Percentiles rank a stretch among this genome's conserved stretches.
Evolutionary conservation across 2,113 vertebrate genomes (phyloP).

Genomic region (Lampris megalopsis): DNA sequence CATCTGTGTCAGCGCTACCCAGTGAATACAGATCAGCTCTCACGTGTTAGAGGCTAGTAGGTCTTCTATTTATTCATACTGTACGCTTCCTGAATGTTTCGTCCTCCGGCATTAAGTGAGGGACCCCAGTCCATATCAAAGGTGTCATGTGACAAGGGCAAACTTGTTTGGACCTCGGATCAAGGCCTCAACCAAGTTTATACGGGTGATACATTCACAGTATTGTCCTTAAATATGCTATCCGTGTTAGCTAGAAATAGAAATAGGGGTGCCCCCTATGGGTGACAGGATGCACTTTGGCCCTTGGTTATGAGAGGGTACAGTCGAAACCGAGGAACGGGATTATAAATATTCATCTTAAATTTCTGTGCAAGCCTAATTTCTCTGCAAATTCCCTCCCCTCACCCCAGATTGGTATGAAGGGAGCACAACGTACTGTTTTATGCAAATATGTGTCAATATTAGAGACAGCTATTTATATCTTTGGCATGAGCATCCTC

Average conservation of each 20-base stretch:
- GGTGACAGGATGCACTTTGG: slow-evolving; percentile 29
- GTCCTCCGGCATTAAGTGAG: too few relatives aligned
- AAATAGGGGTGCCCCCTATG: slow-evolving; percentile 54
- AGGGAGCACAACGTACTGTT: slow-evolving; percentile 31
- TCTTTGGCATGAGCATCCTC: slow-evolving; percentile 44
- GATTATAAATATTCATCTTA: background rate
- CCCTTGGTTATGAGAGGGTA: background rate
- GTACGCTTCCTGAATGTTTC: too few relatives aligned
- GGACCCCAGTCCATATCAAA: too few relatives aligned
- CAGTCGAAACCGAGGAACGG: background rate
- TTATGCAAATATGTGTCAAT: slow-evolving; percentile 67
- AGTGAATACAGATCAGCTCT: too few relatives aligned
- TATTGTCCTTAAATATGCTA: too few relatives aligned
- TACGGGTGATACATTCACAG: too few relatives aligned
- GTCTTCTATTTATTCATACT: too few relatives aligned
- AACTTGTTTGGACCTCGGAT: too few relatives aligned
- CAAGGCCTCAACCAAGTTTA: too few relatives aligned
- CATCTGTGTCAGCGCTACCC: background rate
- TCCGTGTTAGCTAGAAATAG: too few relatives aligned
- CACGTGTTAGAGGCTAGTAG: too few relatives aligned
- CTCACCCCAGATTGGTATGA: slow-evolving; percentile 16
- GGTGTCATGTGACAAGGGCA: too few relatives aligned
- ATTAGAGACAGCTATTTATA: slow-evolving; percentile 35
- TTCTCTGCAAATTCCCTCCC: slow-evolving; percentile 9
- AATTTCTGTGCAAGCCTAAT: slow-evolving; percentile 6